Evolutionary conservation across 1,140 invertebrate species (phyloP).

Genomic region (Heliothis virescens): DNA sequence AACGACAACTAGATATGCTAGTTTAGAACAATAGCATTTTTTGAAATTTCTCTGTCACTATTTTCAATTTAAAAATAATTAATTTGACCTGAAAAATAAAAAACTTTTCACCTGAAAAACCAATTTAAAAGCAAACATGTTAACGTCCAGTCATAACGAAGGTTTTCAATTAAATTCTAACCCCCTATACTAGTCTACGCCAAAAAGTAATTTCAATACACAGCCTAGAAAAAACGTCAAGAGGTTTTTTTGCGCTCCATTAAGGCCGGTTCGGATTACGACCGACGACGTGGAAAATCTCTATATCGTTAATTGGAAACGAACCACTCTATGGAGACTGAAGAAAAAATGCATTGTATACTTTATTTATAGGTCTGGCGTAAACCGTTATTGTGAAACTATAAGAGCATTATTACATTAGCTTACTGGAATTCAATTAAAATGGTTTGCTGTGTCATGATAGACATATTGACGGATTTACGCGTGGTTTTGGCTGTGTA

Average conservation of each 20-base stretch:
- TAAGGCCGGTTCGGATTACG: slow-evolving; percentile 58
- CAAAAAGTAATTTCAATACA: slow-evolving; percentile 42
- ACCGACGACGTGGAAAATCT: slow-evolving; percentile 58
- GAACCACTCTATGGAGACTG: slow-evolving; percentile 45
- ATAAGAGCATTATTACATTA: background rate
- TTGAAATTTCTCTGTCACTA: too few species aligned
- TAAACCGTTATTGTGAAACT: background rate
- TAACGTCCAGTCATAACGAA: slow-evolving; percentile 23
- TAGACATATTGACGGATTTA: background rate
- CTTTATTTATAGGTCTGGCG: slow-evolving; percentile 13
- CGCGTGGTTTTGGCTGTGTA: background rate
- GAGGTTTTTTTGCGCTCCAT: slow-evolving; percentile 55
- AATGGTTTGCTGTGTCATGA: background rate
- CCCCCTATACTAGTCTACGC: slow-evolving; percentile 4
- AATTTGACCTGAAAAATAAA: background rate
- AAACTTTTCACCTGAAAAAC: background rate
- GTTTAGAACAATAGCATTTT: too few species aligned
- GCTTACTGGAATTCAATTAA: background rate
- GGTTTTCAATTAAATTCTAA: slow-evolving; percentile 39
- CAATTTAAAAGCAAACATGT: background rate
- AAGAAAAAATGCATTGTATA: slow-evolving; percentile 40
- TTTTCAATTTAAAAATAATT: background rate
- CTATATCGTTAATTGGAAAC: slow-evolving; percentile 64
- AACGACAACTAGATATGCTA: too few species aligned
- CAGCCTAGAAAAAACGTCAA: slow-evolving; percentile 42